phyloP scores from a whole-genome alignment of 2,113 vertebrate species.

The Phycodurus eques region DNA sequence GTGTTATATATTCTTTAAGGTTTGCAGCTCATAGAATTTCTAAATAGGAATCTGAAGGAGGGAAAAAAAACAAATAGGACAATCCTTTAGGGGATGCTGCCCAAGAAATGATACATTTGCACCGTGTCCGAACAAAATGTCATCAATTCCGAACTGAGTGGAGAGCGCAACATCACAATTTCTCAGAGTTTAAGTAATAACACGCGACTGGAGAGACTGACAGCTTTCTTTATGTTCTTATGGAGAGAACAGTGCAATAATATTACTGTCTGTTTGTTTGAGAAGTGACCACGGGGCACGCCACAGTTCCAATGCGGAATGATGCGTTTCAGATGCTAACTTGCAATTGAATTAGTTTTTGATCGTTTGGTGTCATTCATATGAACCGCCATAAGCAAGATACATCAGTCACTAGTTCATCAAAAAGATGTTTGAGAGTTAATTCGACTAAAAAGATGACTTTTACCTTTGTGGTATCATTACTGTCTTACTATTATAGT shows the following conservation, averaged over 20 bases:
- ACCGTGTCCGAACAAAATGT: conserved; percentile 70
- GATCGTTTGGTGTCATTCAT: background rate
- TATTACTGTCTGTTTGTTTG: background rate
- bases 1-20: conserved; percentile 76
- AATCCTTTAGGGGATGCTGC: conserved; percentile 68
- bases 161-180: conserved; percentile 65
- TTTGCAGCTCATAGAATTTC: conserved; percentile 67
- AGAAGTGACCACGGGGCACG: background rate
- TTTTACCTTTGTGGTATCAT: background rate
- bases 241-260: background rate
- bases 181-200: conserved; percentile 71
- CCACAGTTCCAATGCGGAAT: background rate
- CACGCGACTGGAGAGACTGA: conserved; percentile 52
- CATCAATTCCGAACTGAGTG: conserved; percentile 75
- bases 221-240: conserved; percentile 37
- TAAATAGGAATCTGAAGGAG: conserved; percentile 66
- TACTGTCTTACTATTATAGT: background rate
- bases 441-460: background rate
- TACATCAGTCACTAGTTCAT: background rate
- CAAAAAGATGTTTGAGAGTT: too few relatives aligned
- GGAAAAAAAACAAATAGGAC: conserved; percentile 26
- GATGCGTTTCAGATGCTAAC: background rate
- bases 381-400: background rate
- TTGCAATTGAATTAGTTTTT: background rate
- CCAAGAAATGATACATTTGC: conserved; percentile 73